Base-by-base conservation (phyloP, 2,888 invertebrate genomes). In the Pasiphila rectangulata region DNA sequence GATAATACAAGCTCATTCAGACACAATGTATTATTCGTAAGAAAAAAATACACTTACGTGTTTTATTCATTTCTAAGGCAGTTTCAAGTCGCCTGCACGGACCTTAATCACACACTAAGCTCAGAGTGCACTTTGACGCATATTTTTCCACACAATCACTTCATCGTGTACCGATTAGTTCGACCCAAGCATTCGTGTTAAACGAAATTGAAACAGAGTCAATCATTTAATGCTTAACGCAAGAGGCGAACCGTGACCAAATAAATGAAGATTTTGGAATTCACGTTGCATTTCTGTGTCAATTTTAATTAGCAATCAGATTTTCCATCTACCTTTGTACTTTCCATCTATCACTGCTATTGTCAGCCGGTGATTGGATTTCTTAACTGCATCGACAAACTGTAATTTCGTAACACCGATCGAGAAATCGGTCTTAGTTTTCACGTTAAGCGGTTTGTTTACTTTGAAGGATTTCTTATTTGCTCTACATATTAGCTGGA, bases 181-280 rank as follows among this genome's bases (percentile, higher is more conserved):
- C 87, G 72, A 86, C 80, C 69, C 78, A 65, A 69, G 79, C 79
- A 72, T 82, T 84, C 84, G 73, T 88, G 88, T 88, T 84, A 82
- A 69, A 81, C 75, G 79, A 85, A 88, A 88, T 88, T 87, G 87
- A 87, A 86, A 86, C 86, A 85, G 79, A 83, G 86, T 84, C 87
- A 78, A 83, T 83, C 83, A 86, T 87, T 87, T 85, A 85, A 86
- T 81, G 78, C 82, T 80, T 82, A 84, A 81, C 81, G 83, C 75
- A 78, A 83, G 79, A 83, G 74, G 73, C 74, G 79, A 80, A 75
- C 81, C 88, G 83, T 87, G 82, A 83, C 87, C 77, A 72, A 79
- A 84, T 82, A 84, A 87, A 88, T 83, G 84, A 87, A 81, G 83
- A 85, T 83, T 85, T 50, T 80, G 72, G 75, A 80, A 82, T 87